Evolutionary conservation across 2,888 invertebrate species (phyloP).

Genomic region (Cheiracanthium punctorium): DNA sequence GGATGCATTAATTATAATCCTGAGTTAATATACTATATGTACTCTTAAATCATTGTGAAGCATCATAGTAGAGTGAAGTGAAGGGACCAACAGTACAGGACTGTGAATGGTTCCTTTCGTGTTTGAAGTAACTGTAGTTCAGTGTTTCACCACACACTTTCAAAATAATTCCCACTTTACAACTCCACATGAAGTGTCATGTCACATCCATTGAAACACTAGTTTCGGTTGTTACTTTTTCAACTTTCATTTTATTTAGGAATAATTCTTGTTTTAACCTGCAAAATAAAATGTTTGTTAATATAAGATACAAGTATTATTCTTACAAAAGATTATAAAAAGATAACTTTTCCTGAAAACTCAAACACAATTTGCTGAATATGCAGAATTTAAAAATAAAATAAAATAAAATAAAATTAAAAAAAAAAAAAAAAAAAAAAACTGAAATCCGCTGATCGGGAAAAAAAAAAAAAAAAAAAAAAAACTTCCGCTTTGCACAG

Average conservation of each 20-base stretch:
- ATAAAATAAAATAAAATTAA: neutral
- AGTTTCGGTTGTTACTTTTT: slow-evolving; percentile 59
- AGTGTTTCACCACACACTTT: slow-evolving; percentile 37
- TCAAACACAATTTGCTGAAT: too few relatives aligned
- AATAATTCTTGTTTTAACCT: slow-evolving; percentile 63
- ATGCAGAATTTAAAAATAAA: neutral
- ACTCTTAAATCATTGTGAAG: slow-evolving; percentile 64
- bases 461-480: too few relatives aligned
- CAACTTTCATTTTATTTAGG: slow-evolving; percentile 62
- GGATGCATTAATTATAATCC: slow-evolving; percentile 35
- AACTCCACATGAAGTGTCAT: slow-evolving; percentile 43
- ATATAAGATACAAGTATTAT: too few relatives aligned
- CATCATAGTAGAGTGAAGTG: slow-evolving; percentile 59
- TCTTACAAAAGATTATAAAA: too few relatives aligned
- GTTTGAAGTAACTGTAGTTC: slow-evolving; percentile 42
- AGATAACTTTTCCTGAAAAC: too few relatives aligned
- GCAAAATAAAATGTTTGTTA: neutral
- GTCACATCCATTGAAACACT: slow-evolving; percentile 67
- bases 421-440: neutral
- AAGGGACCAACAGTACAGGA: slow-evolving; percentile 16
- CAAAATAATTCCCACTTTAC: slow-evolving; percentile 26
- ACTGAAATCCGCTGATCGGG: too few relatives aligned
- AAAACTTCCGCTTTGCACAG: too few relatives aligned
- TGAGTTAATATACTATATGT: slow-evolving; percentile 55
- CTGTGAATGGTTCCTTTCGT: slow-evolving; percentile 41